These are phyloP conservation scores for Hyles vespertilio DNA, from an alignment of 1,140 invertebrate species.

Conservation along the genomic window DNA sequence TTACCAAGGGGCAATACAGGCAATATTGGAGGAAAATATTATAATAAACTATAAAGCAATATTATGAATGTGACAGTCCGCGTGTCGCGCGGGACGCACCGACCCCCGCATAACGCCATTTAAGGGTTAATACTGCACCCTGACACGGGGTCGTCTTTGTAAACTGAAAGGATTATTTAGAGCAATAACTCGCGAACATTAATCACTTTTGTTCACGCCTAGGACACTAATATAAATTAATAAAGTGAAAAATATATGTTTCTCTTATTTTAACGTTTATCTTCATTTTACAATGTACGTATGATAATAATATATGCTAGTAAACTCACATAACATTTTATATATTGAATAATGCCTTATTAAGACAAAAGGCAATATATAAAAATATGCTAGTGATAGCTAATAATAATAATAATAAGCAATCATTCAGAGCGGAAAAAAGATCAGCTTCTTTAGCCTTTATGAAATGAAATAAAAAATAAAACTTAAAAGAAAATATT, in stretches of 20 bases:
- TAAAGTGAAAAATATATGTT: conserved; percentile 15
- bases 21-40: conserved; percentile 63
- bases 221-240: conserved; percentile 34
- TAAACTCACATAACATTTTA: no score
- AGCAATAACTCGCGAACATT: conserved; percentile 51
- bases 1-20: conserved; percentile 30
- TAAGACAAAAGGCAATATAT: no score
- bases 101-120: conserved; percentile 38
- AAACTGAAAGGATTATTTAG: conserved; percentile 49
- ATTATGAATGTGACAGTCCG: conserved; percentile 68
- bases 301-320: no score
- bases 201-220: conserved; percentile 46
- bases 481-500: not conserved
- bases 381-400: no score
- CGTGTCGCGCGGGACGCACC: conserved; percentile 60
- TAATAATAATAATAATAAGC: no score
- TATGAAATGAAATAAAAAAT: not conserved
- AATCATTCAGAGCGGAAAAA: no score
- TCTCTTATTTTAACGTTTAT: no score
- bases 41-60: conserved; percentile 65
- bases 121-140: conserved; percentile 48
- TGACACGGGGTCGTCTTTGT: conserved; percentile 50
- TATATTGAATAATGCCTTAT: no score
- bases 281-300: no score
- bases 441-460: no score